Conservation (phyloP, 2,113 vertebrate species). For the Odocoileus hemionus region DNA sequence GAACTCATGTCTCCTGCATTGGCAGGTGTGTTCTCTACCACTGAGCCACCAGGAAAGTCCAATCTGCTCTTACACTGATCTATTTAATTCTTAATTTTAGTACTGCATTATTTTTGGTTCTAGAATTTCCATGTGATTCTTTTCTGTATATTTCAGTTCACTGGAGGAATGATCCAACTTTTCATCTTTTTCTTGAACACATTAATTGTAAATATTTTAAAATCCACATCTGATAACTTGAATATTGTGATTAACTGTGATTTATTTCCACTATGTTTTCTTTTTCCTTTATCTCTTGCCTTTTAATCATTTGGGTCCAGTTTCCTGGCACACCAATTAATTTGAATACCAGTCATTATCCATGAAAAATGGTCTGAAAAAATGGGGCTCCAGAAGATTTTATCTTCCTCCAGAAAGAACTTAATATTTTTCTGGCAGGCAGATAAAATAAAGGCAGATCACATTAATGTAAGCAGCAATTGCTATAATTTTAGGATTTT, state of each 20-base stretch:
- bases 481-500: background rate
- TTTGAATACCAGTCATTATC: background rate
- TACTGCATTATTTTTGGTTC: background rate
- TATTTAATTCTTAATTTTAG: background rate
- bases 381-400: background rate
- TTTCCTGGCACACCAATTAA: background rate
- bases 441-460: background rate
- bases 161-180: background rate
- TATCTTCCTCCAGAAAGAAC: background rate
- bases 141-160: background rate
- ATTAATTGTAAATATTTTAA: background rate
- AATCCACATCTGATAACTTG: background rate
- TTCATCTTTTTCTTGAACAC: background rate
- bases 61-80: background rate
- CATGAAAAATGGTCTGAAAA: background rate
- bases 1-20: background rate
- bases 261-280: background rate
- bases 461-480: background rate
- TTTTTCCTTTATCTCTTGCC: background rate
- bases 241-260: background rate
- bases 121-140: background rate
- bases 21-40: background rate
- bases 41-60: background rate
- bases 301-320: background rate
- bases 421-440: background rate